phyloP scores from a whole-genome alignment of 2,888 invertebrate genomes.

The Rhagonycha fulva region DNA sequence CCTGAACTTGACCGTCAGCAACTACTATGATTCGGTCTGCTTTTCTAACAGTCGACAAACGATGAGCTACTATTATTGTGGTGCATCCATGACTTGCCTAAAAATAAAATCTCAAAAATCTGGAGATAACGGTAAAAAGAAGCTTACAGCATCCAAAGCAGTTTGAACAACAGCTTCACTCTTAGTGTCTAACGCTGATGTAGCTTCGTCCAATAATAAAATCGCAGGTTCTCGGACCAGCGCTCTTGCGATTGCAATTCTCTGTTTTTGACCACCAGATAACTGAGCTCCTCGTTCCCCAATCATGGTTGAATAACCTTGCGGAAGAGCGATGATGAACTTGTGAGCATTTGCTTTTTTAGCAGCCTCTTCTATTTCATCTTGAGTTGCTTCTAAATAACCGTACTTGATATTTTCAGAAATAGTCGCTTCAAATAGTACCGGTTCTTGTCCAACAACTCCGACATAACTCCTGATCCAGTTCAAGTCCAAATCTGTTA shows the following conservation, averaged over 20 bases:
- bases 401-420: constrained; percentile 84
- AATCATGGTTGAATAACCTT: constrained; percentile 82
- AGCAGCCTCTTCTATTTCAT: constrained; percentile 71
- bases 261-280: constrained; percentile 87
- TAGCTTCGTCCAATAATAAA: constrained; percentile 83
- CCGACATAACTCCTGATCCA: constrained; percentile 83
- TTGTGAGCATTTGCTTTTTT: constrained; percentile 77
- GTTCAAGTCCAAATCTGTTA: constrained; percentile 74
- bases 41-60: constrained; percentile 73
- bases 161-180: constrained; percentile 87
- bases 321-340: constrained; percentile 74
- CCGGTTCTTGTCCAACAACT: constrained; percentile 89
- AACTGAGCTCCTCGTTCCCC: constrained; percentile 84
- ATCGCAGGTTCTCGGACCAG: constrained; percentile 80
- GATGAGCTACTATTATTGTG: constrained; percentile 79
- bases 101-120: constrained; percentile 19
- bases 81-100: constrained; percentile 75
- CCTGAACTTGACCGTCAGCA: constrained; percentile 68
- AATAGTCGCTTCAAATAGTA: constrained; percentile 83
- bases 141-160: constrained; percentile 69
- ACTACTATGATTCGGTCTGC: constrained; percentile 77
- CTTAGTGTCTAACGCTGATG: constrained; percentile 84
- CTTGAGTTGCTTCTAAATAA: constrained; percentile 64
- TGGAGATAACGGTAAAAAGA: background rate
- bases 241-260: constrained; percentile 89